phyloP scores from a whole-genome alignment of 1,140 invertebrate genomes.

The Orius insidiosus region DNA sequence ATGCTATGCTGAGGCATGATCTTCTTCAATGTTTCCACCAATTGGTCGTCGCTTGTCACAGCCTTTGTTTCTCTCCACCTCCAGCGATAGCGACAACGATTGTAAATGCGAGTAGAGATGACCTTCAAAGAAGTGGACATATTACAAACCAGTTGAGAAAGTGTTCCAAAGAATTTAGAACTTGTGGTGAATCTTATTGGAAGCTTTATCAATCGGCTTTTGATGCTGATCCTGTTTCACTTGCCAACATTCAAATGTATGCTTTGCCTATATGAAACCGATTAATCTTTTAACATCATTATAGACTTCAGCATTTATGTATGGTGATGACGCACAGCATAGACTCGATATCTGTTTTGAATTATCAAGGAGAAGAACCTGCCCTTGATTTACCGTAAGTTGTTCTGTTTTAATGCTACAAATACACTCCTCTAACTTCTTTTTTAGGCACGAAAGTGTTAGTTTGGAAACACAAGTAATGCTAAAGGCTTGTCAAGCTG shows the following conservation, averaged over 20 bases:
- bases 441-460: slow-evolving; percentile 22
- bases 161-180: slow-evolving; percentile 53
- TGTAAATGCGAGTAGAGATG: slow-evolving; percentile 58
- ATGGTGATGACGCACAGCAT: slow-evolving; percentile 54
- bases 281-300: slow-evolving; percentile 8
- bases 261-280: slow-evolving; percentile 23
- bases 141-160: slow-evolving; percentile 66
- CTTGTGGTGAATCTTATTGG: slow-evolving; percentile 57
- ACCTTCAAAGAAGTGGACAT: slow-evolving; percentile 64
- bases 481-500: slow-evolving; percentile 30
- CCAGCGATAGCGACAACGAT: slow-evolving; percentile 76
- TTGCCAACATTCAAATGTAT: slow-evolving; percentile 59
- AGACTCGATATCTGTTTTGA: slow-evolving; percentile 39
- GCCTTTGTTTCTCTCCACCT: slow-evolving; percentile 75
- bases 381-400: slow-evolving; percentile 29
- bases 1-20: slow-evolving; percentile 52
- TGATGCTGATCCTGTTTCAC: slow-evolving; percentile 75
- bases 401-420: too few relatives aligned
- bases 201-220: slow-evolving; percentile 80
- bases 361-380: slow-evolving; percentile 30
- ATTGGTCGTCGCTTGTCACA: slow-evolving; percentile 58
- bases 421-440: not conserved
- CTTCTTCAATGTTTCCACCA: slow-evolving; percentile 58
- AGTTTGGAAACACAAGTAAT: slow-evolving; percentile 34
- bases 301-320: slow-evolving; percentile 59